Percentiles rank a stretch among this genome's conserved stretches.
Evolutionary conservation across 2,888 invertebrate genomes (phyloP).

Genomic region (Hyppa rectilinea): DNA sequence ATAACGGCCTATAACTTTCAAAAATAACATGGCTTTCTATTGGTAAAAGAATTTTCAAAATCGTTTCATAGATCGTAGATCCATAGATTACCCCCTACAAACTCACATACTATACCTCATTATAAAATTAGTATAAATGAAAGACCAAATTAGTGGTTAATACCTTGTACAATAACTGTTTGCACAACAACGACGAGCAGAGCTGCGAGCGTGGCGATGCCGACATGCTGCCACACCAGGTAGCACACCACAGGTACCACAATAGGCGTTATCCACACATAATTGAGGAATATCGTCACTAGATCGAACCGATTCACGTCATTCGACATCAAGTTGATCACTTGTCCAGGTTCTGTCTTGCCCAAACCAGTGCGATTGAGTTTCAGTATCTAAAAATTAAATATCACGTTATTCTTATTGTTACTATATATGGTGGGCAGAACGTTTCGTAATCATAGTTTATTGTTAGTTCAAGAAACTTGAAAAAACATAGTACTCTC

Average conservation of each 20-base stretch:
- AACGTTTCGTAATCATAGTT: background rate
- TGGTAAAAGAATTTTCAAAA: too few species aligned
- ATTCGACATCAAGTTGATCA: conserved; percentile 96
- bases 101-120: too few species aligned
- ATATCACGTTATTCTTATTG: background rate
- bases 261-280: conserved; percentile 95
- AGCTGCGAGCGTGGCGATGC: conserved; percentile 83
- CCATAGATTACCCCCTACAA: too few species aligned
- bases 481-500: background rate
- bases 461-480: background rate
- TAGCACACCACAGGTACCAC: conserved; percentile 91
- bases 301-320: conserved; percentile 96
- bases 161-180: conserved; percentile 91
- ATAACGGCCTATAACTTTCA: too few species aligned
- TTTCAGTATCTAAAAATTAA: conserved; percentile 81
- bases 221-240: conserved; percentile 85
- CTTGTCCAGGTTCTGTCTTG: conserved; percentile 93
- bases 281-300: conserved; percentile 93
- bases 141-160: conserved; percentile 5
- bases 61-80: too few species aligned
- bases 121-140: too few species aligned
- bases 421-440: background rate
- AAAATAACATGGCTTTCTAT: too few species aligned
- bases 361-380: conserved; percentile 90
- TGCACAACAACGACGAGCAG: conserved; percentile 89